These are phyloP conservation scores for Sphinx pinastri DNA, from an alignment of 2,888 invertebrate species.

Conservation along the genomic window DNA sequence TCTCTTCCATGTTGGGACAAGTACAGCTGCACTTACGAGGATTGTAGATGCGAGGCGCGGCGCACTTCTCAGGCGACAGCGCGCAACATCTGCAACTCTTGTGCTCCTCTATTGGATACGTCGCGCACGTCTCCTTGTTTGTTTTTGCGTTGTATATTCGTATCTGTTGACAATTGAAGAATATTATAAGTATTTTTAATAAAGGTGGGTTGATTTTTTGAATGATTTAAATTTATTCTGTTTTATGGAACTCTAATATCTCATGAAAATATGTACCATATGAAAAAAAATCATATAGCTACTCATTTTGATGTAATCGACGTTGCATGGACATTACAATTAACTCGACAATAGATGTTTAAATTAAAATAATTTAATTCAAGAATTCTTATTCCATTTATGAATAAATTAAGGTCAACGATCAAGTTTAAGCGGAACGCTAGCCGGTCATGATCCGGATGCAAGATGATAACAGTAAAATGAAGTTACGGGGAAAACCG, in stretches of 20 bases:
- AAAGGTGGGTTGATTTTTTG: no score
- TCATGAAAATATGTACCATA: no score
- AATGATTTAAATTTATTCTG: no score
- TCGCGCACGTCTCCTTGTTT: constrained; percentile 68
- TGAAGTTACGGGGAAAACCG: constrained; percentile 20
- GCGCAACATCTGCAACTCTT: constrained; percentile 70
- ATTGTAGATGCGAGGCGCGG: constrained; percentile 64
- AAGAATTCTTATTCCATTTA: constrained; percentile 3
- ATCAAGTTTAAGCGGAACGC: constrained; percentile 11
- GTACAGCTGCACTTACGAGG: constrained; percentile 81
- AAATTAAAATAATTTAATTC: not conserved
- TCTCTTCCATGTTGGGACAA: constrained; percentile 73
- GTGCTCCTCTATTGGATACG: constrained; percentile 70
- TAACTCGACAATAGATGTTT: not conserved
- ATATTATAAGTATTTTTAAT: no score
- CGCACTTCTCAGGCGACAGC: constrained; percentile 58
- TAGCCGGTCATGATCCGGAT: constrained; percentile 17
- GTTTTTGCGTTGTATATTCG: constrained; percentile 71
- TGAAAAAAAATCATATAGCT: no score
- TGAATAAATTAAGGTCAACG: constrained; percentile 18
- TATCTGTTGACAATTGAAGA: constrained; percentile 55
- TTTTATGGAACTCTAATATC: no score
- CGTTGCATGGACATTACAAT: not conserved
- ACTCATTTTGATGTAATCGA: no score
- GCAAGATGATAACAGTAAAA: constrained; percentile 16